Percentiles rank a stretch among this genome's conserved stretches.
Evolutionary conservation across 2,888 invertebrate species (phyloP).

Genomic region (Notocelia uddmanniana): DNA sequence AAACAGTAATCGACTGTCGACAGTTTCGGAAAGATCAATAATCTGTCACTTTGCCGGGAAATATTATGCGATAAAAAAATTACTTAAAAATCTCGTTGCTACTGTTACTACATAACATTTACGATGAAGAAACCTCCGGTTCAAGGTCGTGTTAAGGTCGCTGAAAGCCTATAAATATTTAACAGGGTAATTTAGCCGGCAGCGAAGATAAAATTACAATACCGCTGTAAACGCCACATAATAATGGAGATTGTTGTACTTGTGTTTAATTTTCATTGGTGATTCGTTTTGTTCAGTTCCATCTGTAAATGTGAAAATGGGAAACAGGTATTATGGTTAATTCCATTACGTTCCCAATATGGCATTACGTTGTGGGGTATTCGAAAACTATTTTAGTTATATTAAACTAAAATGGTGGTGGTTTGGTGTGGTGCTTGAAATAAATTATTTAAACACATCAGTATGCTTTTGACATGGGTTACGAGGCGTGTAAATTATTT

Average conservation of each 20-base stretch:
- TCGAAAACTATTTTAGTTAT: neutral
- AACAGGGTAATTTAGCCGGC: constrained; percentile 12
- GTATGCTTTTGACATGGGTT: too few relatives aligned
- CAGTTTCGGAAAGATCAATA: too few relatives aligned
- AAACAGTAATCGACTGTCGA: too few relatives aligned
- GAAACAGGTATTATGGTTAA: neutral
- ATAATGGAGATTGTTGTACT: neutral
- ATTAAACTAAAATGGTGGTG: too few relatives aligned
- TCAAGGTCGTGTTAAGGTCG: constrained; percentile 15
- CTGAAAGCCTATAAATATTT: constrained; percentile 25
- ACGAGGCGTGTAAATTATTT: too few relatives aligned
- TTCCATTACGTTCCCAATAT: neutral
- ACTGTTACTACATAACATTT: too few relatives aligned
- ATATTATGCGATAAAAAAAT: too few relatives aligned
- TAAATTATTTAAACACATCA: too few relatives aligned
- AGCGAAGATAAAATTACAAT: constrained; percentile 15
- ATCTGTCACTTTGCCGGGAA: too few relatives aligned
- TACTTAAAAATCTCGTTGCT: too few relatives aligned
- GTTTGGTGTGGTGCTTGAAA: too few relatives aligned
- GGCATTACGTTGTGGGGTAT: neutral
- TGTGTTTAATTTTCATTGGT: constrained; percentile 10
- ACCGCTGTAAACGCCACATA: neutral
- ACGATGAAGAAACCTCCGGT: constrained; percentile 8
- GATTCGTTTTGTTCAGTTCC: neutral
- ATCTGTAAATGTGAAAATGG: neutral